phyloP scores from a whole-genome alignment of 37 sponge, comb jelly and placozoan genomes.

The Bolinopsis microptera region DNA sequence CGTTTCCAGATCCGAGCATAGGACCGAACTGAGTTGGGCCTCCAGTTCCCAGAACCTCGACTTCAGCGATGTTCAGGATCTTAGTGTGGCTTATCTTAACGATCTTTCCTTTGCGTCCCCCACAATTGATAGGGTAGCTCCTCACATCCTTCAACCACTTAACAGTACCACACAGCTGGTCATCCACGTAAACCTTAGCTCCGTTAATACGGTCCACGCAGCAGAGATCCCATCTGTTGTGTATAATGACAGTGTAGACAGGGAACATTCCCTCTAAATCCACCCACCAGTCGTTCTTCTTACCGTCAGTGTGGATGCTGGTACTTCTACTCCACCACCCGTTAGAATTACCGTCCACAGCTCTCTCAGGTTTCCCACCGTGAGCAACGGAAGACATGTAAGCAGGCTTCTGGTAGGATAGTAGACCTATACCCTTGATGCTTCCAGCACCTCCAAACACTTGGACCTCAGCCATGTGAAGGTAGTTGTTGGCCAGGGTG shows the following conservation, averaged over 20 bases:
- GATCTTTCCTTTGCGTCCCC: background rate
- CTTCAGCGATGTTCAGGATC: constrained; percentile 9
- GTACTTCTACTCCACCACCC: constrained; percentile 20
- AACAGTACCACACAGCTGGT: background rate
- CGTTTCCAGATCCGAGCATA: background rate
- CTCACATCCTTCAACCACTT: background rate
- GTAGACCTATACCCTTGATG: constrained; percentile 19
- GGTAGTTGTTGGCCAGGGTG: background rate
- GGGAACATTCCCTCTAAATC: constrained; percentile 20
- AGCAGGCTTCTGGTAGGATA: background rate
- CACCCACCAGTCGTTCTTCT: background rate
- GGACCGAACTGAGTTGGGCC: background rate
- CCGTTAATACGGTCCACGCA: background rate
- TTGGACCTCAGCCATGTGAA: constrained; percentile 28
- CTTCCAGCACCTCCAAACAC: constrained; percentile 23
- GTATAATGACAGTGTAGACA: constrained; percentile 6
- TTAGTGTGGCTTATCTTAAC: background rate
- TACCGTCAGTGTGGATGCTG: background rate
- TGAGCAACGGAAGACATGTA: background rate
- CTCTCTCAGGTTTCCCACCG: background rate
- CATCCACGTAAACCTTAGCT: background rate
- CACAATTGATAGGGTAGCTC: background rate
- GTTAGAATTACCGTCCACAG: background rate
- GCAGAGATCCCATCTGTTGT: constrained; percentile 35
- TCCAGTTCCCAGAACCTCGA: background rate